phyloP scores from a whole-genome alignment of 1,140 invertebrate genomes.

The Bilobella aurantiaca region DNA sequence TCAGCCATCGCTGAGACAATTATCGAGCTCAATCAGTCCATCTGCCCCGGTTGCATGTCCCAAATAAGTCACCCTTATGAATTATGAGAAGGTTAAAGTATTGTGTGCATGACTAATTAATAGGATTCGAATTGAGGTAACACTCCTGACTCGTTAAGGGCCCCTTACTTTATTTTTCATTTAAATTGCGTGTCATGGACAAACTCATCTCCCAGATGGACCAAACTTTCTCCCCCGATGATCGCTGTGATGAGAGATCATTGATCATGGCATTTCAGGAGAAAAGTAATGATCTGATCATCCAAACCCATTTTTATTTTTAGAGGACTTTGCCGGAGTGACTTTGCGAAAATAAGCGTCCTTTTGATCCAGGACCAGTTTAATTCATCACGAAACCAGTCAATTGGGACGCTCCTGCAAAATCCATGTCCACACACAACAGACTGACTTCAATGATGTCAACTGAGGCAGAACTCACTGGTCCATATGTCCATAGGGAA shows the following conservation, averaged over 20 bases:
- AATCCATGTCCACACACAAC: neutral
- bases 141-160: no score
- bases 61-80: neutral
- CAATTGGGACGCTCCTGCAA: neutral
- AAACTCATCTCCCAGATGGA: neutral
- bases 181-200: constrained; percentile 8
- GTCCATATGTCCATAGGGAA: neutral
- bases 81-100: neutral
- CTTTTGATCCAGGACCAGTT: neutral
- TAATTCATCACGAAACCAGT: neutral
- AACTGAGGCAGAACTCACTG: neutral
- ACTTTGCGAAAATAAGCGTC: constrained; percentile 2
- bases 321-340: neutral
- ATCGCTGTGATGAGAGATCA: neutral
- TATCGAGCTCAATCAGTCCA: constrained; percentile 1
- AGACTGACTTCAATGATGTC: no score
- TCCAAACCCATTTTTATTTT: neutral
- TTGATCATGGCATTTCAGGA: constrained; percentile 4
- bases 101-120: constrained; percentile 6
- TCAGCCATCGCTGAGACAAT: neutral
- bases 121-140: constrained; percentile 6
- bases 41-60: neutral
- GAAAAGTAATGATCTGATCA: no score
- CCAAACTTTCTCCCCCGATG: neutral
- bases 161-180: neutral